Evolutionary conservation across 1,140 invertebrate genomes (phyloP).

Genomic region (Sitobion miscanthi): DNA sequence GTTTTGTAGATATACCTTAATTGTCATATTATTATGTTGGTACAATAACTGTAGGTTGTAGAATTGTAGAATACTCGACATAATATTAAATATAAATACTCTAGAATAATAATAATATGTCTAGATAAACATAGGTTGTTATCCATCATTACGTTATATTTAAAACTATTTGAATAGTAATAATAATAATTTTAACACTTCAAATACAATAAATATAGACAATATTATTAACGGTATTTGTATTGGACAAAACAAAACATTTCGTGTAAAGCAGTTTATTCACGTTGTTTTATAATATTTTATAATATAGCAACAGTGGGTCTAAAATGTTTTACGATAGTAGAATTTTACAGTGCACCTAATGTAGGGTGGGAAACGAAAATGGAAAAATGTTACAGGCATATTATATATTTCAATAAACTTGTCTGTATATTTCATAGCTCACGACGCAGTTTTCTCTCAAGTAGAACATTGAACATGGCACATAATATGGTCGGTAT

Average conservation of each 20-base stretch:
- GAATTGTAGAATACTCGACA: background rate
- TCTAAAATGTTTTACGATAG: background rate
- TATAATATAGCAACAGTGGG: background rate
- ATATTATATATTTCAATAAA: slow-evolving; percentile 1
- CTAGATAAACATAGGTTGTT: background rate
- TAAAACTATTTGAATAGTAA: background rate
- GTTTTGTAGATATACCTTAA: too few relatives aligned
- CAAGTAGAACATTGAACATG: background rate
- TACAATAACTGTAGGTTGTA: background rate
- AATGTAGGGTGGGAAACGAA: background rate
- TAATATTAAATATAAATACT: background rate
- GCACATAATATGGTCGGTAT: background rate
- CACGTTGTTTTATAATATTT: background rate
- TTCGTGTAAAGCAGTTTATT: background rate
- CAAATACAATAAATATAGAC: background rate
- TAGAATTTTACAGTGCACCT: background rate
- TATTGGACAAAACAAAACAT: background rate
- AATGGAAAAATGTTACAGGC: background rate
- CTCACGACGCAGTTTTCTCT: background rate
- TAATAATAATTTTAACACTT: background rate
- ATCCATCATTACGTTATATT: background rate
- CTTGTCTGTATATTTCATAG: background rate
- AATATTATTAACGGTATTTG: background rate
- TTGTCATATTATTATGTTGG: background rate
- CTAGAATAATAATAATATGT: background rate